A percentile compares a stretch with the other conserved stretches of the same genome.
Conservation (phyloP, 2,888 invertebrate genomes). For the Cheilosia vernalis region DNA sequence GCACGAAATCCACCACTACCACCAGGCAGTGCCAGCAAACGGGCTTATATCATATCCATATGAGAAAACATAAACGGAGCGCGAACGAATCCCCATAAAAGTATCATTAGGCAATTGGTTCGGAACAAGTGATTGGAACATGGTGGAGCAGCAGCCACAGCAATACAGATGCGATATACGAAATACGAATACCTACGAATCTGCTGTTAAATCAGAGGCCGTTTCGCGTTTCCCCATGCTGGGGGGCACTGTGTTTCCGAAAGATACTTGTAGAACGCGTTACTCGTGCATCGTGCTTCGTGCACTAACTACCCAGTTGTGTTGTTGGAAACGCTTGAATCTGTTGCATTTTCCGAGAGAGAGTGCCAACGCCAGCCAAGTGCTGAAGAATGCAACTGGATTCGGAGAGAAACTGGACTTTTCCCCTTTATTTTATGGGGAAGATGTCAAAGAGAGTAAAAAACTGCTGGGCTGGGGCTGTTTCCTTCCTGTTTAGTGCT, state of each 20-base stretch:
- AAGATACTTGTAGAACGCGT: conserved; percentile 57
- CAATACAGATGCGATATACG: conserved; percentile 2
- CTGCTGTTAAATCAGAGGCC: conserved; percentile 2
- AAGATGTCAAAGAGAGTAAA: neutral
- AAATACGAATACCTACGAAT: neutral
- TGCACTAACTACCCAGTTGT: neutral
- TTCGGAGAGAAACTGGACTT: conserved; percentile 31
- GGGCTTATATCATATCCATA: too few relatives aligned
- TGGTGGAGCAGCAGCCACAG: conserved; percentile 40
- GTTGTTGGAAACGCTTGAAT: conserved; percentile 42
- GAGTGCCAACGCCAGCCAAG: neutral
- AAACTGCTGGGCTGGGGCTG: neutral
- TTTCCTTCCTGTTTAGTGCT: too few relatives aligned
- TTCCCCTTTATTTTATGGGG: conserved; percentile 32
- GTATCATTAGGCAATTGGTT: conserved; percentile 57
- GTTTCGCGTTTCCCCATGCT: conserved; percentile 39
- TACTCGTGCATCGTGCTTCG: conserved; percentile 15
- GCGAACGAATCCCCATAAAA: conserved; percentile 50
- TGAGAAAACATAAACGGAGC: conserved; percentile 54
- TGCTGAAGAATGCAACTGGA: conserved; percentile 1
- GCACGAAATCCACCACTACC: conserved; percentile 51
- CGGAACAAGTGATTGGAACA: conserved; percentile 62
- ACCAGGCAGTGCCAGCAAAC: neutral
- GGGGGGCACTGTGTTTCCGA: neutral
- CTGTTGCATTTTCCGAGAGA: conserved; percentile 64